phyloP scores from a whole-genome alignment of 2,113 vertebrate genomes.

The Periophthalmus modestus region DNA sequence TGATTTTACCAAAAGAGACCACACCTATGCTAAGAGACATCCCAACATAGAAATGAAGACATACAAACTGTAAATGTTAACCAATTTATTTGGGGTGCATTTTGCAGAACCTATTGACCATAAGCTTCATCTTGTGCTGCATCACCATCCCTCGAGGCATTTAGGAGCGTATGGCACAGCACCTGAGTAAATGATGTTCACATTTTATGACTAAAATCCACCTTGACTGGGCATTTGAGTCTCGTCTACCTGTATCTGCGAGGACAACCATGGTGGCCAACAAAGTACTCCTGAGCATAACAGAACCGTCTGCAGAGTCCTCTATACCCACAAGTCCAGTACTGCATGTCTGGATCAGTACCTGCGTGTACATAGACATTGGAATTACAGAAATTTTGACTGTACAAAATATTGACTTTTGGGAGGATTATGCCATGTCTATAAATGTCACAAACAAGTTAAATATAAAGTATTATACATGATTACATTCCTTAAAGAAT shows the following conservation, averaged over 20 bases:
- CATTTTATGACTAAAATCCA: neutral
- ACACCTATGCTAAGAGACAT: neutral
- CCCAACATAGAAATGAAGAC: neutral
- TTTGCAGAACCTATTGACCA: neutral
- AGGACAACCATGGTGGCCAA: constrained; percentile 75
- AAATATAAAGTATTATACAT: neutral
- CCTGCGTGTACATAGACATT: constrained; percentile 35
- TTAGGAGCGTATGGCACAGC: constrained; percentile 72
- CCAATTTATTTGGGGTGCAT: neutral
- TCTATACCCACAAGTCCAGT: constrained; percentile 77
- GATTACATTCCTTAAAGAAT: neutral
- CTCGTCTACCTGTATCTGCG: constrained; percentile 72
- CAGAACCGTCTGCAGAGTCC: constrained; percentile 79
- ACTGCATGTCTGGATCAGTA: constrained; percentile 64
- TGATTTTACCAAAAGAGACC: constrained; percentile 23
- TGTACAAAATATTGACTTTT: neutral
- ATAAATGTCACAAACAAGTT: neutral
- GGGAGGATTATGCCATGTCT: neutral
- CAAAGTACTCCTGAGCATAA: constrained; percentile 73
- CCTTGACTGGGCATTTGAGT: neutral
- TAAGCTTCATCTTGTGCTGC: neutral
- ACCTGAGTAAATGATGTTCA: constrained; percentile 58
- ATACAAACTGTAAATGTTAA: neutral
- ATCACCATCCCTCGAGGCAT: neutral
- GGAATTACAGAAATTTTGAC: neutral